Conservation (phyloP, 35 echinoderm and acorn worm genomes). For the Ptychodera flava region DNA sequence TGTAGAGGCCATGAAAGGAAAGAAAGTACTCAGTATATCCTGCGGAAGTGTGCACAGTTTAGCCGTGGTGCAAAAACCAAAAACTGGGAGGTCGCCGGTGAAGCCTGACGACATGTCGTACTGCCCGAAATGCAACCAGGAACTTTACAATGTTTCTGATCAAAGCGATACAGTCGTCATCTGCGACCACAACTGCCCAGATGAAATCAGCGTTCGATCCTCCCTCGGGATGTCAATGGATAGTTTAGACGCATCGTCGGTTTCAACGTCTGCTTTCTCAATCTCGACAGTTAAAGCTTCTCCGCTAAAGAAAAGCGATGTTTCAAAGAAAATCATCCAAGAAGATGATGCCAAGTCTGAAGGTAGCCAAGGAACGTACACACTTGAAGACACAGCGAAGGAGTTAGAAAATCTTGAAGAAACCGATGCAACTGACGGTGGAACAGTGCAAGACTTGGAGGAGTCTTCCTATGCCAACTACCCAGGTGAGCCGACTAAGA, state of each 20-base stretch:
- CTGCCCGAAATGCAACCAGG: conserved; percentile 57
- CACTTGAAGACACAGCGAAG: conserved; percentile 43
- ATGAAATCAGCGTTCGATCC: conserved; percentile 22
- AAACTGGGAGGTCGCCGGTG: conserved; percentile 45
- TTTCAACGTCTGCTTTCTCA: neutral
- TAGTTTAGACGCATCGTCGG: conserved; percentile 67
- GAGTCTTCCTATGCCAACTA: conserved; percentile 10
- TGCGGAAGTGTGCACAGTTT: conserved; percentile 69
- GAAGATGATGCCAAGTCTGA: conserved; percentile 32
- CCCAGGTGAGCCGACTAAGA: neutral
- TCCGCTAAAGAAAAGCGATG: conserved; percentile 18
- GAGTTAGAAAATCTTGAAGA: neutral
- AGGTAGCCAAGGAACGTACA: conserved; percentile 80
- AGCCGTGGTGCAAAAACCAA: conserved; percentile 75
- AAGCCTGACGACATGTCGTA: conserved; percentile 56
- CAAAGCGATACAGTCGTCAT: conserved; percentile 83
- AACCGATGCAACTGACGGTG: conserved; percentile 3
- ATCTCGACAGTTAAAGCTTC: neutral
- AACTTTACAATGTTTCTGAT: conserved; percentile 66
- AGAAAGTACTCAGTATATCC: conserved; percentile 69
- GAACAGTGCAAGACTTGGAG: neutral
- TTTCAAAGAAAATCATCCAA: neutral
- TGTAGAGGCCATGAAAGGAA: conserved; percentile 64
- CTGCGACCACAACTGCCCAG: conserved; percentile 25
- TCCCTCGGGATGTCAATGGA: conserved; percentile 75